Conservation (phyloP, 2,888 invertebrate genomes). For the Theodoxus fluviatilis region DNA sequence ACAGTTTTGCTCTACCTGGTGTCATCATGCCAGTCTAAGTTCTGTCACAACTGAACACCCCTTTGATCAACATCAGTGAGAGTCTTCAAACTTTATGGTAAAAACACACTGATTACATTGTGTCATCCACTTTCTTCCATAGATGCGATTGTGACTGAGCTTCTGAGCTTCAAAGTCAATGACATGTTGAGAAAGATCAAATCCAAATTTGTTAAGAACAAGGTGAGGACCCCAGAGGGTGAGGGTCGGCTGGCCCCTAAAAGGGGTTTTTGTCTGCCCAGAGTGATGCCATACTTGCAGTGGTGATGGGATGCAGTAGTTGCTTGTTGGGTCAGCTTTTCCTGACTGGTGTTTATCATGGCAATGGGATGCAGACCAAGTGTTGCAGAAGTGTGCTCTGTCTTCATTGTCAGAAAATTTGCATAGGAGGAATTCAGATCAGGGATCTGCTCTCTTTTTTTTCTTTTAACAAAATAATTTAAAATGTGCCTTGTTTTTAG, state of each 20-base stretch:
- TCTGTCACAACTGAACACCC: background rate
- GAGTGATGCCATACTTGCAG: no score
- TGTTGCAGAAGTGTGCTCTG: no score
- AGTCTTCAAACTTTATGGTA: background rate
- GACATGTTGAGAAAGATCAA: conserved; percentile 40
- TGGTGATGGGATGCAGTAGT: no score
- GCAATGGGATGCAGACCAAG: no score
- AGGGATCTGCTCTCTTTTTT: background rate
- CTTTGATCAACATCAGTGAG: background rate
- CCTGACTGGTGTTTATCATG: no score
- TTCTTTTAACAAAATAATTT: background rate
- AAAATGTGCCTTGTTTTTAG: background rate
- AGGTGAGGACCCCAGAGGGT: no score
- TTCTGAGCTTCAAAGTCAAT: conserved; percentile 40
- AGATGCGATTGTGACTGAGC: conserved; percentile 49
- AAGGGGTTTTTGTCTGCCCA: background rate
- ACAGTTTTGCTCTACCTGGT: background rate
- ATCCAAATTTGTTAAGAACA: conserved; percentile 48
- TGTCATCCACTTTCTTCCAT: conserved; percentile 28
- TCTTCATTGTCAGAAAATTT: background rate
- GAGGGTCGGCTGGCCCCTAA: no score
- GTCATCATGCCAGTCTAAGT: background rate
- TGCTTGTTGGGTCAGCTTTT: no score
- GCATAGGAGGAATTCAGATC: background rate
- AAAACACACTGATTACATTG: background rate